phyloP scores from a whole-genome alignment of 2,113 vertebrate genomes.

The Tyrannus savana region DNA sequence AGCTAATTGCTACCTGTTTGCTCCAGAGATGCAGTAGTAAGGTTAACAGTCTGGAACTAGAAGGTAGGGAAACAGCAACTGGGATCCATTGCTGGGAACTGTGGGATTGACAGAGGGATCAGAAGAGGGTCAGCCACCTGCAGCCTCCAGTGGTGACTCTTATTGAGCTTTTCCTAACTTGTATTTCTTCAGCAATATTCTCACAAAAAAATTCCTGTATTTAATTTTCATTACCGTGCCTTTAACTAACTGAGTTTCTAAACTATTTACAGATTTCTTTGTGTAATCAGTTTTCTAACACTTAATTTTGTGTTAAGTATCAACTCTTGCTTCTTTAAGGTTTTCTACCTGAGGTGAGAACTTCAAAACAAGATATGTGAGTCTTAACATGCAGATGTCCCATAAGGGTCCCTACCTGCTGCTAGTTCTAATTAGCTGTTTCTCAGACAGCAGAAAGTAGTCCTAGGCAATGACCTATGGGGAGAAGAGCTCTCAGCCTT shows the following conservation, averaged over 20 bases:
- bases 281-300: not conserved
- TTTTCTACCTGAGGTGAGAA: not conserved
- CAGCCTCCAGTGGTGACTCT: not conserved
- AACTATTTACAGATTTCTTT: not conserved
- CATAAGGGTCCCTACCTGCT: not conserved
- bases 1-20: not conserved
- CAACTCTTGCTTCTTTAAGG: not conserved
- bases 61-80: not conserved
- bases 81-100: not conserved
- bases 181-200: not conserved
- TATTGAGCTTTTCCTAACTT: not conserved
- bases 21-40: not conserved
- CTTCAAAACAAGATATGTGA: not conserved
- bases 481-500: not conserved
- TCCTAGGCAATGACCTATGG: not conserved
- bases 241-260: not conserved
- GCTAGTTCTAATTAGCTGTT: not conserved
- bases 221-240: not conserved
- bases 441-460: not conserved
- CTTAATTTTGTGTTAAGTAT: not conserved
- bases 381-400: not conserved
- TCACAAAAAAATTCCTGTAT: not conserved
- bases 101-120: not conserved
- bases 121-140: not conserved
- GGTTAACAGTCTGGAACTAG: not conserved